Evolutionary conservation across 2,797 vertebrate species (phyloP), one percentile per base, ranked within the genome.

Genomic region (Chaetodon trifasciatus): DNA sequence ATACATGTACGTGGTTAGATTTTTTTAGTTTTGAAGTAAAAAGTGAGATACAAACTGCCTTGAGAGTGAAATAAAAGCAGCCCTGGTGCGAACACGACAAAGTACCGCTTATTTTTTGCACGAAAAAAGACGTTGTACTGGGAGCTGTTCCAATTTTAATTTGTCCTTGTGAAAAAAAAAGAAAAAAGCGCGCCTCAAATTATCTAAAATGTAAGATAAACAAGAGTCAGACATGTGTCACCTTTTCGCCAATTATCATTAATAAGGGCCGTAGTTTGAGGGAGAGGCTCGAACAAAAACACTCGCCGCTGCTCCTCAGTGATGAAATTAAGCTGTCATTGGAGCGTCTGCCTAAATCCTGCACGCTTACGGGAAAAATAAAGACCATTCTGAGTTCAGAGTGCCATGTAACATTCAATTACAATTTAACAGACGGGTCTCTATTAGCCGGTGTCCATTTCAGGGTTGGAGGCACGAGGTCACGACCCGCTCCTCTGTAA

Each of bases 321-420:
- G 89, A 79, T 80, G 89, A 95, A 94, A 95, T 94, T 93, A 93
- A 88, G 67, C 89, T 96, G 95, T 96, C 94, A 95, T 93, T 96
- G 93, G 95, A 96, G 96, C 94, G 91, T 94, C 96, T 95, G 94
- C 95, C 93, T 92, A 93, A 94, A 93, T 89, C 93, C 92, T 91
- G 93, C 94, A 92, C 86, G 92, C 92, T 95, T 95, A 93, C 90
- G 78, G 90, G 90, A 91, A 77, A 92, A 91, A 92, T 70, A 92
- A 55, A 39, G 86, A 93, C 94, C 90, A 91, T 95, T 93, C 92
- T 91, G 91, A 82, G 92, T 91, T 92, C 90, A 93, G 91, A 95
- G 92, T 92, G 92, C 87, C 88, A 87, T 90, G 87, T 95, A 95
- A 92, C 93, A 94, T 96, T 96, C 95, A 96, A 95, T 96, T 95